phyloP scores from a whole-genome alignment of 2,797 vertebrate genomes.

The Ctenopoma multispine region DNA sequence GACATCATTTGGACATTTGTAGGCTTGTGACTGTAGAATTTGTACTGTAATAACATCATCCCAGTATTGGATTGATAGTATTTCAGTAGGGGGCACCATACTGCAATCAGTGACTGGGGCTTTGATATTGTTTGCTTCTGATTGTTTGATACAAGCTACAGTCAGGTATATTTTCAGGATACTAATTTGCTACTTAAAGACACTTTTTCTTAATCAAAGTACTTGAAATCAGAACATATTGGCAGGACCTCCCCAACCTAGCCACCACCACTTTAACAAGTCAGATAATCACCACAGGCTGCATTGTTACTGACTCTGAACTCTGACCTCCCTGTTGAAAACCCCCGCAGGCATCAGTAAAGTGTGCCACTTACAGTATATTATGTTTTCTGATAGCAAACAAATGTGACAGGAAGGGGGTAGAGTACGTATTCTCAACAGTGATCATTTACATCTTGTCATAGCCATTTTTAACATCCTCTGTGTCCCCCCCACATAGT shows the following conservation, averaged over 20 bases:
- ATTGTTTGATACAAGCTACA: slow-evolving; percentile 6
- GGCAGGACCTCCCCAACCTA: not conserved
- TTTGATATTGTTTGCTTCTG: not conserved
- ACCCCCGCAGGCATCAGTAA: not conserved
- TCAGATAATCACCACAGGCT: not conserved
- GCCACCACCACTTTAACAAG: slow-evolving; percentile 10
- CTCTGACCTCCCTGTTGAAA: slow-evolving; percentile 20
- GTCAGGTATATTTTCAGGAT: slow-evolving; percentile 4
- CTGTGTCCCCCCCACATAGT: slow-evolving; percentile 37
- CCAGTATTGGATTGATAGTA: not conserved
- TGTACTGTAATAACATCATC: not conserved
- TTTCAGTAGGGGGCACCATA: slow-evolving; percentile 30
- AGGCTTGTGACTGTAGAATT: too few relatives aligned
- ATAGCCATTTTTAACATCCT: slow-evolving; percentile 25
- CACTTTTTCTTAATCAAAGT: slow-evolving; percentile 9
- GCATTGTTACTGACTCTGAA: slow-evolving; percentile 15
- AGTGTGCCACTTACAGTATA: slow-evolving; percentile 16
- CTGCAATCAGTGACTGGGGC: not conserved
- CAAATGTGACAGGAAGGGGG: not conserved
- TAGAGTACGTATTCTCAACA: slow-evolving; percentile 9
- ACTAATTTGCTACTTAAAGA: slow-evolving; percentile 5
- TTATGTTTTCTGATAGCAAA: slow-evolving; percentile 13
- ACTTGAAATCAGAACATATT: slow-evolving; percentile 4
- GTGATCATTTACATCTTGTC: slow-evolving; percentile 36
- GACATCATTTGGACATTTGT: too few relatives aligned